A percentile compares a stretch with the other conserved stretches of the same genome.
Conservation (phyloP, 2,113 vertebrate species). For the Ailurus styani region DNA sequence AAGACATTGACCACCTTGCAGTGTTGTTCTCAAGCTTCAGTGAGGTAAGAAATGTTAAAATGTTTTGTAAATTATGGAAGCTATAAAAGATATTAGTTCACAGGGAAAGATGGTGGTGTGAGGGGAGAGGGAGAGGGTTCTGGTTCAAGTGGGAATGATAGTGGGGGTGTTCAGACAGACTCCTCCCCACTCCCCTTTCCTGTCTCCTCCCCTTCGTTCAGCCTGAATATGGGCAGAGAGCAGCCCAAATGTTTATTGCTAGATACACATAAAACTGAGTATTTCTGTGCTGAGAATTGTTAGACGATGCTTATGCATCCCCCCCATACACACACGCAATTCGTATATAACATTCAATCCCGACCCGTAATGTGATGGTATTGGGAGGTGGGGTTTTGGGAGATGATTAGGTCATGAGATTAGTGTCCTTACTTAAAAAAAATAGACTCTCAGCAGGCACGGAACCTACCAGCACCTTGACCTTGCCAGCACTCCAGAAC, state of each 20-base stretch:
- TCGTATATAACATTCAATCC: not conserved
- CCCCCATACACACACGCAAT: too few species aligned
- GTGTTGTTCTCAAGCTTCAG: not conserved
- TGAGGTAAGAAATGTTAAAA: not conserved
- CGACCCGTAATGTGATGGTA: not conserved
- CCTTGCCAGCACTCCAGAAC: not conserved
- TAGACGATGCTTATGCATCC: not conserved
- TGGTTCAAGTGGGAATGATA: not conserved
- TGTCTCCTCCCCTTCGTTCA: not conserved
- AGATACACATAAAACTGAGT: not conserved
- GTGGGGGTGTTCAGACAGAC: not conserved
- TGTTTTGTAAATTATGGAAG: not conserved
- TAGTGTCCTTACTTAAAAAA: not conserved
- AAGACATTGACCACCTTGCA: not conserved
- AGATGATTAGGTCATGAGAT: not conserved
- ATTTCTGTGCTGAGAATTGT: not conserved
- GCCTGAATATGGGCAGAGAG: not conserved
- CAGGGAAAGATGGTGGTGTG: not conserved
- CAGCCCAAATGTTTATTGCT: not conserved
- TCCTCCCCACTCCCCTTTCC: too few species aligned
- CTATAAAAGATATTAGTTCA: not conserved
- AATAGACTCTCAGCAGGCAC: not conserved
- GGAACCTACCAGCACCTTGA: not conserved
- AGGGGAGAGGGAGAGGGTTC: not conserved
- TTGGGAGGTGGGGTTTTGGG: not conserved